These are phyloP conservation scores for Neostethus bicornis DNA, from an alignment of 2,797 vertebrate species.

Conservation along the genomic window DNA sequence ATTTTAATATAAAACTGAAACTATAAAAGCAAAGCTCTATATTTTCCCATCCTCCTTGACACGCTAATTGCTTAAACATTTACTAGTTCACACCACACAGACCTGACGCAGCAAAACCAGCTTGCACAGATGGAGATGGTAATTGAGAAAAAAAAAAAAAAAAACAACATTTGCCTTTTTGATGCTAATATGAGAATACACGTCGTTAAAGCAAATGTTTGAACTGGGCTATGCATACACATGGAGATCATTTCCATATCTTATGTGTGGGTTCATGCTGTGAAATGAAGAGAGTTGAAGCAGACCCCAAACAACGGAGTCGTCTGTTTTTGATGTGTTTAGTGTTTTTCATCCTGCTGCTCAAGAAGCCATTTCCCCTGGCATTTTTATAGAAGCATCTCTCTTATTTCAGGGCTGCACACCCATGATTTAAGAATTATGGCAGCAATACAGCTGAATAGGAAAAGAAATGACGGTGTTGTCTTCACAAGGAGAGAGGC, in stretches of 20 bases:
- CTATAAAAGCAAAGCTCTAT: not conserved
- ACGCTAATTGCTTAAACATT: constrained; percentile 3
- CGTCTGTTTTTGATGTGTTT: constrained; percentile 25
- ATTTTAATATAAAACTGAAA: not conserved
- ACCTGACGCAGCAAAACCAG: constrained; percentile 11
- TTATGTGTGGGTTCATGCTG: constrained; percentile 37
- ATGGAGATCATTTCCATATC: constrained; percentile 54
- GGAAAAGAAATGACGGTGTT: constrained; percentile 34
- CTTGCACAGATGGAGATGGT: constrained; percentile 18
- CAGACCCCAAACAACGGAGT: constrained; percentile 3
- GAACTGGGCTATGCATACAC: constrained; percentile 35
- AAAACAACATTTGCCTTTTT: constrained; percentile 15
- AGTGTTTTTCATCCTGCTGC: constrained; percentile 31
- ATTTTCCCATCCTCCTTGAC: constrained; percentile 1
- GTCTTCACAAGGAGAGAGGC: constrained; percentile 31
- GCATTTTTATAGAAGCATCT: constrained; percentile 32
- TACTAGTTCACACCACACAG: not conserved
- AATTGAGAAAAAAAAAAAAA: not conserved
- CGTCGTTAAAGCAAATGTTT: constrained; percentile 43
- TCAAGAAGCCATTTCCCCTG: constrained; percentile 24
- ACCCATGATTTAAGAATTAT: constrained; percentile 47
- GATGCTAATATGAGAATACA: constrained; percentile 14
- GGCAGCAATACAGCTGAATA: constrained; percentile 28
- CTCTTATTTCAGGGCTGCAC: constrained; percentile 30
- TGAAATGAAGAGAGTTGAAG: constrained; percentile 6